Evolutionary conservation across 2,888 invertebrate genomes (phyloP), one percentile per base, ranked within the genome.

Genomic region (Pollenia angustigena): DNA sequence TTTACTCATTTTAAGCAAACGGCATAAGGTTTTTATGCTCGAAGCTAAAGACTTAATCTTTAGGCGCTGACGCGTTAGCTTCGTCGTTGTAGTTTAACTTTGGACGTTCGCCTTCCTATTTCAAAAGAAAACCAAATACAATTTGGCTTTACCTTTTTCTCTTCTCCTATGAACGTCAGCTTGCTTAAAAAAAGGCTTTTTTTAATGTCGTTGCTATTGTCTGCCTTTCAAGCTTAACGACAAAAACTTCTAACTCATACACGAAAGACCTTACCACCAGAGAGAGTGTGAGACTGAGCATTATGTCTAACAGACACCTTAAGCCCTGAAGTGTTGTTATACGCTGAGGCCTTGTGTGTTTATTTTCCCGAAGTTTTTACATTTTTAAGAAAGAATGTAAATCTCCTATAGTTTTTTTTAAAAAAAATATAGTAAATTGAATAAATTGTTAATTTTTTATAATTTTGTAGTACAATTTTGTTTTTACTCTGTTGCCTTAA

Each of bases 241-340:
- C 50, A 32, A 44, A 54, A 56, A n/a, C 18, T 16, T 54, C 40
- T 10, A 40, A 4, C 9, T 23, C 52, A 18, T 16, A 50, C 44
- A 44, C 2, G 48, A 78, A 46, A 18, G n/a, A 16, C 52, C 44
- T 52, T 11, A 54, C 11, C 74, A 64, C 48, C 56, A 44, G 81
- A 82, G 86, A 86, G 83, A 87, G 72, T 81, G 78, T 81, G 78
- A 87, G 84, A 87, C 87, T 87, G 87, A 85, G 78, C 78, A 66
- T 64, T 42, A 78, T 46, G 14, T 80, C 54, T 74, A 42, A 56
- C 64, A 74, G 81, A 74, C 64, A 66, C 40, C 72, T 71, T 12
- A 46, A 68, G 60, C 68, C 75, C 52, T 60, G 60, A 40, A 75
- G 54, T 66, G 48, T 79, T 58, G 48, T 79, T 66, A 58, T 32